phyloP scores from a whole-genome alignment of 2,888 invertebrate species.

The Pemphredon lugubris region DNA sequence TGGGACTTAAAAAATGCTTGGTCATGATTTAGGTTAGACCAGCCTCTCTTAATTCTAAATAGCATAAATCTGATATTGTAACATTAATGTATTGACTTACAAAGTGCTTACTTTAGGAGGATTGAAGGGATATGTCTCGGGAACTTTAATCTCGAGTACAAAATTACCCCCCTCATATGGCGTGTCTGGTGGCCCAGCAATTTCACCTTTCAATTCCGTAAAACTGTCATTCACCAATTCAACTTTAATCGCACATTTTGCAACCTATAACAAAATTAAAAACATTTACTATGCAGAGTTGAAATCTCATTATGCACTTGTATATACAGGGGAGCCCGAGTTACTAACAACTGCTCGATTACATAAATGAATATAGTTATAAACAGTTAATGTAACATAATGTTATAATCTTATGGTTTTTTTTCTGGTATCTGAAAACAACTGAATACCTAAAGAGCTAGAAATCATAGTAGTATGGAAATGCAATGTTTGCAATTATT shows the following conservation, averaged over 20 bases:
- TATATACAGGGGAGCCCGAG: no score
- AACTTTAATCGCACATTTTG: conserved; percentile 92
- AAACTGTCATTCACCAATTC: conserved; percentile 95
- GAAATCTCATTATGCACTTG: conserved; percentile 9
- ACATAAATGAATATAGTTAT: conserved; percentile 30
- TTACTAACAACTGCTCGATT: no score
- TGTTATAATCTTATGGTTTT: conserved; percentile 22
- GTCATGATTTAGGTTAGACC: conserved; percentile 38
- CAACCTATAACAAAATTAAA: conserved; percentile 84
- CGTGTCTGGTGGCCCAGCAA: conserved; percentile 98
- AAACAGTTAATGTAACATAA: conserved; percentile 26
- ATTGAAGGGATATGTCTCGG: conserved; percentile 99
- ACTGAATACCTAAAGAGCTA: conserved; percentile 22
- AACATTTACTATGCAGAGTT: not conserved
- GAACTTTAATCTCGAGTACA: conserved; percentile 97
- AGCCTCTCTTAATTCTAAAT: conserved; percentile 1
- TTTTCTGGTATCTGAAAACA: no score
- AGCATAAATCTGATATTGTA: conserved; percentile 12
- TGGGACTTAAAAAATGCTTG: conserved; percentile 40
- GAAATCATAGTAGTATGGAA: conserved; percentile 20
- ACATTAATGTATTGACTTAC: conserved; percentile 57
- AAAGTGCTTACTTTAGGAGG: conserved; percentile 93
- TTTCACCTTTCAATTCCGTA: conserved; percentile 96
- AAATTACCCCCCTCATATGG: conserved; percentile 99
- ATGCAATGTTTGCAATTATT: conserved; percentile 6